Evolutionary conservation across 2,888 invertebrate species (phyloP), one percentile per base, ranked within the genome.

Genomic region (Clanis bilineata): DNA sequence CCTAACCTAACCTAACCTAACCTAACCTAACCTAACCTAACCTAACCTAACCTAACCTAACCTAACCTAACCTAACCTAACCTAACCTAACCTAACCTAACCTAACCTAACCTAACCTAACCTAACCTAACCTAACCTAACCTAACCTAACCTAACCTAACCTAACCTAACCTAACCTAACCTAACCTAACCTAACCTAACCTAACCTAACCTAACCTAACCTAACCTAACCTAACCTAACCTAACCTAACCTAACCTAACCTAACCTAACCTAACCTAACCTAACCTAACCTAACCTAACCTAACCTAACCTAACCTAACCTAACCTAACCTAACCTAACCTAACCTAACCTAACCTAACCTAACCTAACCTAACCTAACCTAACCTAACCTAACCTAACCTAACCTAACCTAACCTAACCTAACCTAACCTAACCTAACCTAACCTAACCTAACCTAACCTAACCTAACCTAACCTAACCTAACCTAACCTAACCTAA

Each of bases 61-160:
- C 66, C 64, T 66, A 63, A 63, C 68, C 64, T 65, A 66, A 64
- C 64, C 68, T 62, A 62, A 64, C 68, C 66, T 64, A 66, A 64
- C 65, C 65, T 64, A 63, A 60, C 60, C 62, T 58, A 62, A 64
- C 63, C 63, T 63, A 62, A 62, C 62, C 66, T 60, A 64, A 64
- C 62, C 60, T 64, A 63, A 58, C 60, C 61, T 59, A 65, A 60
- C 65, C 59, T 61, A 62, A 62, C 61, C 60, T 62, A 64, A 62
- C 61, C 60, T 62, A 64, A 61, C 61, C 59, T 57, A 63, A 59
- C 63, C 59, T 58, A 60, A 60, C 62, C 59, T 61, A 62, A 62
- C 60, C 62, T 57, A 62, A 59, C 57, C 59, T 62, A 62, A 64
- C 60, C 62, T 58, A 64, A 64, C 64, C 64, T 60, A 62, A 61